phyloP scores from a whole-genome alignment of 2,113 vertebrate species.

The Callipepla squamata region DNA sequence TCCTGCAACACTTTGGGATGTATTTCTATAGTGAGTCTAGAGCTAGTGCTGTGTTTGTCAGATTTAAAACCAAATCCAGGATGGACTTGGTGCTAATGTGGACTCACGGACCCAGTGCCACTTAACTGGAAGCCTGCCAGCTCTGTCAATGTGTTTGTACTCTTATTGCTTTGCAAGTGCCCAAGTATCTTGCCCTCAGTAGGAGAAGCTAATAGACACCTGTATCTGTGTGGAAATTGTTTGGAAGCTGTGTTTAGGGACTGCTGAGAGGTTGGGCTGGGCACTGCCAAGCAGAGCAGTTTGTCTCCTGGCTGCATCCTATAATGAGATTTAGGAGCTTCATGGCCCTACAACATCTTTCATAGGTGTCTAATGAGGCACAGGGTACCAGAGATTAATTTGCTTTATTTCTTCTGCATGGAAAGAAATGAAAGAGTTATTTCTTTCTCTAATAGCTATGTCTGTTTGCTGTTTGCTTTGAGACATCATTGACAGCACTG shows the following conservation, averaged over 20 bases:
- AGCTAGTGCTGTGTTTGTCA: background rate
- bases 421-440: background rate
- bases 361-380: constrained; percentile 42
- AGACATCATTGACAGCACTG: background rate
- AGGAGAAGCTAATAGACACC: background rate
- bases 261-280: background rate
- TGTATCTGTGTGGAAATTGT: background rate
- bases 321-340: background rate
- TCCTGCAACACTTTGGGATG: background rate
- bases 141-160: background rate
- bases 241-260: background rate
- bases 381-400: background rate
- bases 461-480: constrained; percentile 1
- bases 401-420: background rate
- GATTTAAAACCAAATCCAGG: background rate
- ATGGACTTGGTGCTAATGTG: background rate
- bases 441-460: background rate
- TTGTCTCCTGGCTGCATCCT: background rate
- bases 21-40: background rate
- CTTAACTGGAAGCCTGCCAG: background rate
- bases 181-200: background rate
- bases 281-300: background rate
- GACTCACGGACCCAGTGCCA: background rate
- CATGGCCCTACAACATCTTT: constrained; percentile 2
- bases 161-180: background rate